Conservation (phyloP, 2,113 vertebrate genomes). For the Sterrhoptilus dennistouni region DNA sequence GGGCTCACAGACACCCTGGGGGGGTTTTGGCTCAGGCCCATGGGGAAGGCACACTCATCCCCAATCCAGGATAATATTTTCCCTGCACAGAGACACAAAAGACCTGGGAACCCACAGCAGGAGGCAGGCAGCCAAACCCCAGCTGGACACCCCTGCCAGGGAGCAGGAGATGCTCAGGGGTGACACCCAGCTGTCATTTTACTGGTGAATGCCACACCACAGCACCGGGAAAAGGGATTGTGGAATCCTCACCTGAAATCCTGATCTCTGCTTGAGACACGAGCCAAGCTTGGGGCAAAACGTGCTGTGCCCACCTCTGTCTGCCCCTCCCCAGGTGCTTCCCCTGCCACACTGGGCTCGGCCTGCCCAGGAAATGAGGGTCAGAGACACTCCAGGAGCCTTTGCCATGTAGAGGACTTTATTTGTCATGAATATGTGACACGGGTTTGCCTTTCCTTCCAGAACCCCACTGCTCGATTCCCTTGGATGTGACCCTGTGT, state of each 20-base stretch:
- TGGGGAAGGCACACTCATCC: fast-evolving
- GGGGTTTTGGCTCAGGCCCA: not conserved
- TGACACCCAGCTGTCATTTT: not conserved
- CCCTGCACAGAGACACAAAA: not conserved
- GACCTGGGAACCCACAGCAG: not conserved
- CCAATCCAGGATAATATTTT: fast-evolving
- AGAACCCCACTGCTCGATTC: not conserved
- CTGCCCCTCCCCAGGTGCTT: not conserved
- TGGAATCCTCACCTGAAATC: not conserved
- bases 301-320: fast-evolving
- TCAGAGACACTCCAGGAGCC: not conserved
- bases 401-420: not conserved
- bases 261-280: fast-evolving
- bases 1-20: too few relatives aligned
- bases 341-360: fast-evolving
- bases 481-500: not conserved
- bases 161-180: not conserved
- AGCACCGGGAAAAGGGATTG: not conserved
- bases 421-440: not conserved
- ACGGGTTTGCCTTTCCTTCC: not conserved
- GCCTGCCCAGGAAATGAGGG: not conserved
- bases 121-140: not conserved
- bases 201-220: fast-evolving
- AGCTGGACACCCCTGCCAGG: not conserved
- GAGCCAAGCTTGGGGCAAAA: not conserved